Conservation (phyloP, 2,888 invertebrate genomes). For the Andrena hattorfiana region DNA sequence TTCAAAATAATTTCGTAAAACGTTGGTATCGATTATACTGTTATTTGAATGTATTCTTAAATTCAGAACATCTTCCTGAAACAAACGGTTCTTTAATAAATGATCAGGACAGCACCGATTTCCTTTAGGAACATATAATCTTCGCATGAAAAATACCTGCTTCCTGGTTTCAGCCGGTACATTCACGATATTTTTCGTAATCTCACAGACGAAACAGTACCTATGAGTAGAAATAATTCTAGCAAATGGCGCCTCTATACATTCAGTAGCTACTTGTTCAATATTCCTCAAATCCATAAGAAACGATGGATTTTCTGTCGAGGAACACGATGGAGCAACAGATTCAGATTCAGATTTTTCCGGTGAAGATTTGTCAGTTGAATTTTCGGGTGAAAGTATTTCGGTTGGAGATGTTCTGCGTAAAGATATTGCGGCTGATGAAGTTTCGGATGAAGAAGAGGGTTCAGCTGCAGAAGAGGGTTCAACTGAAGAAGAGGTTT, state of each 20-base stretch:
- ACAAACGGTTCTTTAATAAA: slow-evolving; percentile 24
- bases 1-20: neutral
- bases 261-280: neutral
- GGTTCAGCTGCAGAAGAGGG: too few relatives aligned
- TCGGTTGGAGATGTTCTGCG: neutral
- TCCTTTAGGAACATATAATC: slow-evolving; percentile 21
- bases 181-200: slow-evolving; percentile 1
- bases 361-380: neutral
- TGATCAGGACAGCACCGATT: slow-evolving; percentile 29
- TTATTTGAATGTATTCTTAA: neutral
- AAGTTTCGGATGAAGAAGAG: neutral
- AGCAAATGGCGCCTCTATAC: slow-evolving; percentile 5
- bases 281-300: neutral
- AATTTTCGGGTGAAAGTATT: neutral
- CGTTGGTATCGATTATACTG: neutral
- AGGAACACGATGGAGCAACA: too few relatives aligned
- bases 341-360: slow-evolving; percentile 5
- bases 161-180: slow-evolving; percentile 8
- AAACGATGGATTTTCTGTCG: neutral
- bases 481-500: too few relatives aligned
- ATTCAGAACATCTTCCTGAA: neutral
- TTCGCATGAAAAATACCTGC: slow-evolving; percentile 9
- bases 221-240: slow-evolving; percentile 13
- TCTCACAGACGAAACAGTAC: slow-evolving; percentile 22
- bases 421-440: too few relatives aligned